phyloP scores from a whole-genome alignment of 2,797 vertebrate species.

The Nyctibius grandis region DNA sequence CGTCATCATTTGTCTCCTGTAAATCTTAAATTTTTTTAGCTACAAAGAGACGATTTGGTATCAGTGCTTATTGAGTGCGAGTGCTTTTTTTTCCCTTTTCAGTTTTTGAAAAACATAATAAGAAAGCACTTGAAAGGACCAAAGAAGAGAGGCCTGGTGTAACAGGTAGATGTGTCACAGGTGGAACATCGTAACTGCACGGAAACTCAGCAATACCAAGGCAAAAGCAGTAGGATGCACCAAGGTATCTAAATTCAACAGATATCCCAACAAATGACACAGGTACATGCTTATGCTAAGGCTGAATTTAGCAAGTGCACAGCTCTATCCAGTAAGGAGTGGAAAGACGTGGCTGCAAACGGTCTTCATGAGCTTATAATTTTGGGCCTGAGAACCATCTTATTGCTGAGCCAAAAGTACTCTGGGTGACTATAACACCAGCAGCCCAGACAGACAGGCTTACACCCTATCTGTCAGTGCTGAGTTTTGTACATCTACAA shows the following conservation, averaged over 20 bases:
- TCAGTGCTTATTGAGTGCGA: rapidly evolving
- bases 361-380: neutral
- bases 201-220: neutral
- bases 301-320: neutral
- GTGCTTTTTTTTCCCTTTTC: neutral
- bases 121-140: neutral
- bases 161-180: neutral
- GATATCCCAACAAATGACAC: neutral
- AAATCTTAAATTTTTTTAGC: neutral
- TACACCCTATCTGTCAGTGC: neutral
- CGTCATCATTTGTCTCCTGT: neutral
- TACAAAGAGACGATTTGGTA: neutral
- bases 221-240: neutral
- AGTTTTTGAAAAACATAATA: neutral
- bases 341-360: neutral
- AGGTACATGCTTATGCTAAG: neutral
- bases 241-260: neutral
- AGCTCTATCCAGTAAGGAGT: neutral
- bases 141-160: neutral
- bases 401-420: neutral
- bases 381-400: neutral
- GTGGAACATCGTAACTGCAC: neutral
- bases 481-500: neutral
- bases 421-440: neutral
- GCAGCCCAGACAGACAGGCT: neutral